phyloP scores from a whole-genome alignment of 2,888 invertebrate genomes.

The Eledona agricola region DNA sequence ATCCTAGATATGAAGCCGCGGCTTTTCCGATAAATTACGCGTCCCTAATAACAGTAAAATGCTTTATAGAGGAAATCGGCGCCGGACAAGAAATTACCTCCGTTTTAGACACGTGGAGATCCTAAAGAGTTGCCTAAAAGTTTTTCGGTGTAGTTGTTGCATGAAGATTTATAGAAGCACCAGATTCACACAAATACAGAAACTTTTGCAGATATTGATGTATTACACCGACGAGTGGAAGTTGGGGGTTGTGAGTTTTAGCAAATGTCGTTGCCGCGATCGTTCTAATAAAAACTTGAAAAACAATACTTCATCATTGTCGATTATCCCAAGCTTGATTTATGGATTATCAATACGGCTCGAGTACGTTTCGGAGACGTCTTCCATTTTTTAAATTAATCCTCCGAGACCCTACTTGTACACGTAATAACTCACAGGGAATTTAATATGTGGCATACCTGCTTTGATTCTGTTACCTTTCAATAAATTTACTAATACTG shows the following conservation, averaged over 20 bases:
- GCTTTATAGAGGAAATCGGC: slow-evolving; percentile 13
- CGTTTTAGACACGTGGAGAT: slow-evolving; percentile 13
- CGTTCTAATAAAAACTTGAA: neutral
- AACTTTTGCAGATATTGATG: slow-evolving; percentile 31
- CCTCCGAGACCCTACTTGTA: too few relatives aligned
- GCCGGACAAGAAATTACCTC: slow-evolving; percentile 10
- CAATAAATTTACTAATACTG: too few relatives aligned
- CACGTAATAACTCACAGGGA: too few relatives aligned
- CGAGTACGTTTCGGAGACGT: slow-evolving; percentile 1
- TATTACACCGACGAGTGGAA: slow-evolving; percentile 19
- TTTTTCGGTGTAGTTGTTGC: slow-evolving; percentile 9
- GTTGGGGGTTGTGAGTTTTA: slow-evolving; percentile 11
- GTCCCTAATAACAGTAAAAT: slow-evolving; percentile 31
- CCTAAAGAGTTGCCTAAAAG: slow-evolving; percentile 17
- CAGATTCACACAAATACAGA: slow-evolving; percentile 22
- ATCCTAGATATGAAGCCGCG: slow-evolving; percentile 19
- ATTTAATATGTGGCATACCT: too few relatives aligned
- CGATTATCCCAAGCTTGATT: slow-evolving; percentile 19
- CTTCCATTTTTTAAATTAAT: slow-evolving; percentile 10
- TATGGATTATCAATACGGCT: slow-evolving; percentile 6
- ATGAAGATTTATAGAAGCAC: slow-evolving; percentile 21
- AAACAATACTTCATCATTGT: slow-evolving; percentile 7
- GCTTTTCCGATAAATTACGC: slow-evolving; percentile 23
- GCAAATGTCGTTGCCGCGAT: too few relatives aligned
- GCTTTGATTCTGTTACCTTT: too few relatives aligned